Base-by-base conservation (phyloP, 2,888 invertebrate genomes). In the Congeria kusceri region DNA sequence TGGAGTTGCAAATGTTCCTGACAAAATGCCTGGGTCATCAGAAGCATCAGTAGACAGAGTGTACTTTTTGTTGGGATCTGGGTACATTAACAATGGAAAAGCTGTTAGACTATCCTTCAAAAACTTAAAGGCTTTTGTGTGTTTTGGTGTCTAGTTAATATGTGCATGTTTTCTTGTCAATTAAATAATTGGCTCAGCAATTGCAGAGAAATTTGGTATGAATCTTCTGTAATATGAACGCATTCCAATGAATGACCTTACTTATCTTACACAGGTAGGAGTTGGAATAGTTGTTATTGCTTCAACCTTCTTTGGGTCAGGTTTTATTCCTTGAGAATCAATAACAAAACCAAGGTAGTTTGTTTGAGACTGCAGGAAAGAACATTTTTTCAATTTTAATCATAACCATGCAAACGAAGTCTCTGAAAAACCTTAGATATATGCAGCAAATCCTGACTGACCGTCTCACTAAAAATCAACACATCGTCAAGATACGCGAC, bases 231-330 rank as follows among this genome's bases (percentile, higher is more conserved):
- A 84, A 25, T 80, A 84, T n/a, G 62, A 68, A 27, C 59, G 70
- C 80, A 85, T 80, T 13, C 85, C 85, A 5, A 85, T 66, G 56
- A 84, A 82, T 3, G 49, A 29, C 11, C 84, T 23, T 7, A 78
- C 72, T 57, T 84, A 78, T 32, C 57, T 73, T 11, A 80, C 80
- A 18, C 57, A 53, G 7, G 56, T 68, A 18, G 74, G 63, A 1
- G 7, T 18, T n/a, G 68, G 49, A 9, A 75, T 23, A 15, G 39
- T 13, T 23, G n/a, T 57, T 3, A 75, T 68, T 5, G 39, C 63
- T 0, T 57, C 27, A 5, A 68, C 58, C 15, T 75, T 75, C 20
- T 32, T 3, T 15, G 46, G 47, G 13, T 68, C 68, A 18, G 68
- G 63, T 47, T 32, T 29, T 13, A 75, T 27, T 5, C 68, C 68